Base-by-base conservation (phyloP, 2,888 invertebrate species). In the Diarsia rubi region DNA sequence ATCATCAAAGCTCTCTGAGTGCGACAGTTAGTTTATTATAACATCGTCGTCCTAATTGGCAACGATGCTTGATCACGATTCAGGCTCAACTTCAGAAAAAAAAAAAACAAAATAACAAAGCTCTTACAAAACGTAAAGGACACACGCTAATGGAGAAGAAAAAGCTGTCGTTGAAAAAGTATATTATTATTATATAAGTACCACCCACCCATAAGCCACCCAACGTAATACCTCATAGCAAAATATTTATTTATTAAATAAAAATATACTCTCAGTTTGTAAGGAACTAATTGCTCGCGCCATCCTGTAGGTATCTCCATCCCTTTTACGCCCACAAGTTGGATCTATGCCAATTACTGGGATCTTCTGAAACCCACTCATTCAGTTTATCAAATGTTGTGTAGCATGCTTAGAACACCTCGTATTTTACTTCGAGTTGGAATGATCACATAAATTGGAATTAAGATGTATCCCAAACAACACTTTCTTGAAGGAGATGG, bases 311-410 rank as follows among this genome's bases (percentile, higher is more conserved):
- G 82, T 68, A 68, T 78, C 68, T 73, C 82, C 69, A 69, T 79
- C 79, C 74, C 78, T 74, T 78, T 66, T 79, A 85, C 88, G 83
- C 90, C 89, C 84, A 85, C 89, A 79, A 82, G 74, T 91, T 92
- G 91, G 90, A 89, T 82, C 81, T 66, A 75, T 73, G 91, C 92
- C 92, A 93, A 92, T 91, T 88, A 90, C 86, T 21, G 66, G 44
- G 67, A 83, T 81, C 69, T 70, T 69, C 52, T 45, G 42, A 74
- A 81, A 81, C 72, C 68, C 71, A 76, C 69, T 70, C 78, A 78
- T 79, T 74, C 54, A 62, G 65, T 63, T 74, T 37, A 73, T 65
- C 59, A 57, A 84, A 78, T 71, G 31, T 62, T 59, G n/a, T 70
- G 11, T 69, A 73, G 59, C 63, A 49, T 66, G 8, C 73, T 78